These are phyloP conservation scores for Agonopterix arenella DNA, from an alignment of 2,888 invertebrate genomes.

Conservation along the genomic window DNA sequence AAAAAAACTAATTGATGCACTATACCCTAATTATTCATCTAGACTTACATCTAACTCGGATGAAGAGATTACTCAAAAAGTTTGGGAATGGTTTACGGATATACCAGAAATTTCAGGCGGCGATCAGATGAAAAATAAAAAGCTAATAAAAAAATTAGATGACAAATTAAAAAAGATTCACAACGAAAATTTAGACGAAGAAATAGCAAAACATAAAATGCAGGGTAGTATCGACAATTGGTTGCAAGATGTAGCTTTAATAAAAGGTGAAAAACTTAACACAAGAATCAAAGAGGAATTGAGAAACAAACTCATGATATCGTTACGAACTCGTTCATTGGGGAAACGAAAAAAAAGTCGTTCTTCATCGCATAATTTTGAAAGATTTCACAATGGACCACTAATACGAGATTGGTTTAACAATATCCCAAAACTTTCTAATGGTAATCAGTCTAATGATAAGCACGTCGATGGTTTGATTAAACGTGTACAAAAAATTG, in stretches of 20 bases:
- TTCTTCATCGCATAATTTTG: too few species aligned
- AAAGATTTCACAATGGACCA: too few species aligned
- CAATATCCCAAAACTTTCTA: too few species aligned
- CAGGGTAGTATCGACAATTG: background rate
- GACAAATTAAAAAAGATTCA: constrained; percentile 3
- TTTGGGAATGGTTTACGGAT: background rate
- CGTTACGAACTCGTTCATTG: too few species aligned
- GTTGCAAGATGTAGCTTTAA: background rate
- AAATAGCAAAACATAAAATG: background rate
- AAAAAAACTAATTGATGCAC: too few species aligned
- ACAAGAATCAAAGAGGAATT: constrained; percentile 4
- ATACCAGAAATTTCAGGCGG: background rate
- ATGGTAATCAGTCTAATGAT: too few species aligned
- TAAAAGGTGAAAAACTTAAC: background rate
- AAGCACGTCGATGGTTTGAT: too few species aligned
- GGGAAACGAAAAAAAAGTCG: too few species aligned
- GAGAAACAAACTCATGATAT: constrained; percentile 4
- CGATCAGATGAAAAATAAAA: background rate
- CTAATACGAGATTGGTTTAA: too few species aligned
- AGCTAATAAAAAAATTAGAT: background rate
- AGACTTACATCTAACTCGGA: too few species aligned
- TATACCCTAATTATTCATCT: too few species aligned
- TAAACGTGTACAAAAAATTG: too few species aligned
- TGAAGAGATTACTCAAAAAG: background rate
- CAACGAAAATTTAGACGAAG: background rate